These are phyloP conservation scores for Orthosia incerta DNA, from an alignment of 2,888 invertebrate species.

Conservation along the genomic window DNA sequence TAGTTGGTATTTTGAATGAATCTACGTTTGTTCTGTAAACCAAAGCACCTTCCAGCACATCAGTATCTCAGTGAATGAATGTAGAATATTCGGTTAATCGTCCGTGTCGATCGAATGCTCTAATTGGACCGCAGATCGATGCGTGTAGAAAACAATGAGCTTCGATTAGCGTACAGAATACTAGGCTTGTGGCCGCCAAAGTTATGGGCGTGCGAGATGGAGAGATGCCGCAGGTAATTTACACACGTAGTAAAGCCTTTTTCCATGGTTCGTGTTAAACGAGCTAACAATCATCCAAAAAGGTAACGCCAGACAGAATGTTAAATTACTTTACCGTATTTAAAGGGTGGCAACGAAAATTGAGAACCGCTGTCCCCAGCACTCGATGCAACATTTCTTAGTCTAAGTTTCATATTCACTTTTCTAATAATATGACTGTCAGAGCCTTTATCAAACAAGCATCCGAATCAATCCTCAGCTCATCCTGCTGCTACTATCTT, in stretches of 20 bases:
- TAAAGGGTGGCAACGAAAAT: conserved; percentile 33
- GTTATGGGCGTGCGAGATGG: conserved; percentile 27
- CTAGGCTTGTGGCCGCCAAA: conserved; percentile 26
- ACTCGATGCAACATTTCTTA: conserved; percentile 42
- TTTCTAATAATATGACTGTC: background rate
- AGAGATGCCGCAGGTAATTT: conserved; percentile 21
- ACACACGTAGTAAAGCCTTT: background rate
- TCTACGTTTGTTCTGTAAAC: background rate
- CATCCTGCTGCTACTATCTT: background rate
- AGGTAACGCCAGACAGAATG: background rate
- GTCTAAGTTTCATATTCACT: conserved; percentile 22
- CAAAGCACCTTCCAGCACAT: conserved; percentile 39
- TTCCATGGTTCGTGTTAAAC: background rate
- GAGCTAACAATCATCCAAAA: background rate
- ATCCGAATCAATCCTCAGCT: background rate
- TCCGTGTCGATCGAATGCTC: conserved; percentile 75
- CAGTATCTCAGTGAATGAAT: conserved; percentile 57
- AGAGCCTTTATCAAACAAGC: background rate
- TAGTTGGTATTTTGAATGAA: background rate
- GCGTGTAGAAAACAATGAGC: conserved; percentile 77
- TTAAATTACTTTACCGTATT: background rate
- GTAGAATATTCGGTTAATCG: conserved; percentile 75
- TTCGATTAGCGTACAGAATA: conserved; percentile 59
- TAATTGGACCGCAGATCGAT: conserved; percentile 81
- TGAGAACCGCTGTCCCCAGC: conserved; percentile 31